Evolutionary conservation across 2,113 vertebrate genomes (phyloP), one percentile per base, ranked within the genome.

Genomic region (Struthio camelus): DNA sequence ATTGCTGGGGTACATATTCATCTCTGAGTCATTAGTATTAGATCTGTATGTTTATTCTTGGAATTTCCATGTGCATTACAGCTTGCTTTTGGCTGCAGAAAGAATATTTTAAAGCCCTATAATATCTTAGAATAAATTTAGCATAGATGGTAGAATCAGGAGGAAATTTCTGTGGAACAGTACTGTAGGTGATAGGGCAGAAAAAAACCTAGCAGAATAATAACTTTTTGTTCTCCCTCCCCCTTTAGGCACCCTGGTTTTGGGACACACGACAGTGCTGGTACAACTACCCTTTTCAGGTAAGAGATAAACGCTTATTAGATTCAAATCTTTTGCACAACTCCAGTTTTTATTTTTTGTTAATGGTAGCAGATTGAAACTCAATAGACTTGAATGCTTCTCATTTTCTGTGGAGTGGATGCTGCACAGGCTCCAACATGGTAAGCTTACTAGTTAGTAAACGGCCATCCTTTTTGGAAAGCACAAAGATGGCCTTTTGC

Each of bases 251-350:
- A 16, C 98, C 99, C 46, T 99, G 99, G 99, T 98, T 99, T 97
- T 99, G 99, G 99, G 99, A 99, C 90, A 99, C 99, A 30, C 98
- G 98, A 95, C 99, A 99, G 50, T 99, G 99, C 98, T 99, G 99
- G 99, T 98, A 99, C 92, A 98, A 98, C 84, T 99, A 99, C 96
- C 99, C 99, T 25, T 99, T 98, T 97, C 99, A 99, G 99, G 99
- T 99, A 98, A 4, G 84, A 81, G 11, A 50, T 15, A n/a, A 77
- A 42, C 16, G 28, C 75, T 42, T 53, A 28, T 12, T n/a, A 17
- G 56, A 71, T 53, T 40, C 30, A 44, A 79, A 3, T 15, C 50
- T 59, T 5, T 48, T 56, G 42, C 16, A 25, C 54, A 28, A 2
- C 71, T 50, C 10, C 22, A 46, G 54, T 0, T 27, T 44, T 56